Conservation (phyloP, 1,140 invertebrate genomes). For the Macrotrachela quadricornifera region DNA sequence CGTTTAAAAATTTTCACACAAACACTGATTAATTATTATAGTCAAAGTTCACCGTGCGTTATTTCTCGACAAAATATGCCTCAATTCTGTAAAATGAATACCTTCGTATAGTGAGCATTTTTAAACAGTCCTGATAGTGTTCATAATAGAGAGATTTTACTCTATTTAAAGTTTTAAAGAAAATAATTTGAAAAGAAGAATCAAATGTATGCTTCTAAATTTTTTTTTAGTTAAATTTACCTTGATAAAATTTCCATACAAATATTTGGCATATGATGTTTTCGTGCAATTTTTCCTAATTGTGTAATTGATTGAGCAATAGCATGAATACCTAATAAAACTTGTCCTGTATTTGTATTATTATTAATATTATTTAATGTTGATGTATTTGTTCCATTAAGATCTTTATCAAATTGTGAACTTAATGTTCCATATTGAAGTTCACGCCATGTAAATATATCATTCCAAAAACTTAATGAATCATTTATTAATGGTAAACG, state of each 20-base stretch:
- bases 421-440: conserved; percentile 89
- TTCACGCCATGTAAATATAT: conserved; percentile 89
- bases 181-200: no score
- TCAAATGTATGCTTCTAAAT: no score
- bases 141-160: no score
- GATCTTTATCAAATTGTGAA: conserved; percentile 38
- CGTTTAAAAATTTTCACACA: no score
- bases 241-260: conserved; percentile 59
- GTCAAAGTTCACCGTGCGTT: conserved; percentile 47
- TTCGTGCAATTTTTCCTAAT: conserved; percentile 83
- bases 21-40: conserved; percentile 3
- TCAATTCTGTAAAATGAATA: no score
- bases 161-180: no score
- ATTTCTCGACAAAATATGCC: no score
- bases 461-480: conserved; percentile 86
- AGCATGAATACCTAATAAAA: conserved; percentile 66
- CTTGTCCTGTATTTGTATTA: conserved; percentile 38
- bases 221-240: conserved; percentile 20
- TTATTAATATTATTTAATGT: conserved; percentile 37
- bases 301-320: conserved; percentile 68
- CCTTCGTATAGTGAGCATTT: no score
- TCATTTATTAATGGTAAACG: conserved; percentile 73
- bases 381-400: conserved; percentile 8
- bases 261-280: conserved; percentile 70
- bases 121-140: no score